phyloP scores from a whole-genome alignment of 2,113 vertebrate species.

The Amblyopsis rosae region DNA sequence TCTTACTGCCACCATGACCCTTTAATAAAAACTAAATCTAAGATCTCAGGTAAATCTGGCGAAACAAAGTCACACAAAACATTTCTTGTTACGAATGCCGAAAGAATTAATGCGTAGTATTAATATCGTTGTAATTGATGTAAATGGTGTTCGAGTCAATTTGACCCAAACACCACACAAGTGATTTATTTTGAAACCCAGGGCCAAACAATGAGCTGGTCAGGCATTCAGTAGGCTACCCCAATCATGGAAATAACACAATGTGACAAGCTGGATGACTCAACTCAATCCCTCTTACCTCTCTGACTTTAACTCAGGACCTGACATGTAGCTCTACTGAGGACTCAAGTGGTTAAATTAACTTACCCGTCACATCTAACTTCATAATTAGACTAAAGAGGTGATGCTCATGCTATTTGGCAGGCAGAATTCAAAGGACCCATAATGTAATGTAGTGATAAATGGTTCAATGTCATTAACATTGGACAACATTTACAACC shows the following conservation, averaged over 20 bases:
- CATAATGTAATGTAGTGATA: slow-evolving; percentile 46
- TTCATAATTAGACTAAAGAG: slow-evolving; percentile 36
- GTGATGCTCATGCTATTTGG: slow-evolving; percentile 43
- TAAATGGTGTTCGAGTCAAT: no score
- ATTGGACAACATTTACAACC: neutral
- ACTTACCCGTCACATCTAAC: slow-evolving; percentile 34
- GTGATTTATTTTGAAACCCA: neutral
- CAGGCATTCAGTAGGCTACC: neutral
- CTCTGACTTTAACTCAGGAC: slow-evolving; percentile 44
- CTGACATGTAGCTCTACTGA: slow-evolving; percentile 23
- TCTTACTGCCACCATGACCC: neutral
- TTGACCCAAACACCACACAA: no score
- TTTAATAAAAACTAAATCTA: neutral
- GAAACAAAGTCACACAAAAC: no score
- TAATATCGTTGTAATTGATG: no score
- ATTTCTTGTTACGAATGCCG: no score
- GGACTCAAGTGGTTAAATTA: slow-evolving; percentile 23
- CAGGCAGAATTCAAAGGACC: slow-evolving; percentile 41
- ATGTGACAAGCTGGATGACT: slow-evolving; percentile 8
- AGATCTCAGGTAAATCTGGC: no score
- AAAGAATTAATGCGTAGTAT: no score
- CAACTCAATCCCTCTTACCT: slow-evolving; percentile 22
- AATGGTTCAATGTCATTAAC: neutral
- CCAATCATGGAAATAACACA: slow-evolving; percentile 15
- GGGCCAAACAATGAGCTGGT: neutral